phyloP scores from a whole-genome alignment of 2,797 vertebrate genomes.

The Typhlichthys eigenmanni region DNA sequence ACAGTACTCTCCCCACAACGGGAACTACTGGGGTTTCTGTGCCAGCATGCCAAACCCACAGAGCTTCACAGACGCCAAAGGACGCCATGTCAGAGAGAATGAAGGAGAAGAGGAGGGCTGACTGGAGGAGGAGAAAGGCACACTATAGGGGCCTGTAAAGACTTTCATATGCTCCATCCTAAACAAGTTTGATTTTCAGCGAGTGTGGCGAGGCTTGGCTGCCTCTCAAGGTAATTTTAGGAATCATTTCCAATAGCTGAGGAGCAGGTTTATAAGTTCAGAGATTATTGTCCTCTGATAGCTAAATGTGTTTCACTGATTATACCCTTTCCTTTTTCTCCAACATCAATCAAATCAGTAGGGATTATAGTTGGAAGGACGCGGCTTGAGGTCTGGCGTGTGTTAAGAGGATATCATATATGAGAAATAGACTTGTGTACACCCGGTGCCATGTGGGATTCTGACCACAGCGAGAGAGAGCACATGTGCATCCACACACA shows the following conservation, averaged over 20 bases:
- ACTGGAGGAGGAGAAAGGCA: constrained; percentile 46
- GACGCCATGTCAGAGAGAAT: constrained; percentile 50
- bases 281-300: constrained; percentile 33
- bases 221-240: constrained; percentile 49
- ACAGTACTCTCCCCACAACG: constrained; percentile 60
- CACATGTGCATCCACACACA: constrained; percentile 8
- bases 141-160: constrained; percentile 59
- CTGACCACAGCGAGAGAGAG: background rate
- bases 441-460: background rate
- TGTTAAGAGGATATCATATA: background rate
- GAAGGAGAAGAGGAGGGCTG: constrained; percentile 14
- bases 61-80: constrained; percentile 50
- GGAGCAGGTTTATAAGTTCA: constrained; percentile 31
- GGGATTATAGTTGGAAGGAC: background rate
- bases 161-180: constrained; percentile 66
- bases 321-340: constrained; percentile 28
- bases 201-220: constrained; percentile 54
- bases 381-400: background rate
- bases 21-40: constrained; percentile 65
- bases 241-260: constrained; percentile 55
- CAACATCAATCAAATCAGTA: constrained; percentile 18
- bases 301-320: constrained; percentile 50
- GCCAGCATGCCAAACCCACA: constrained; percentile 70
- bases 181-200: constrained; percentile 57
- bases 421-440: background rate